Evolutionary conservation across 2,113 vertebrate genomes (phyloP).

Genomic region (Urocynchramus pylzowi): DNA sequence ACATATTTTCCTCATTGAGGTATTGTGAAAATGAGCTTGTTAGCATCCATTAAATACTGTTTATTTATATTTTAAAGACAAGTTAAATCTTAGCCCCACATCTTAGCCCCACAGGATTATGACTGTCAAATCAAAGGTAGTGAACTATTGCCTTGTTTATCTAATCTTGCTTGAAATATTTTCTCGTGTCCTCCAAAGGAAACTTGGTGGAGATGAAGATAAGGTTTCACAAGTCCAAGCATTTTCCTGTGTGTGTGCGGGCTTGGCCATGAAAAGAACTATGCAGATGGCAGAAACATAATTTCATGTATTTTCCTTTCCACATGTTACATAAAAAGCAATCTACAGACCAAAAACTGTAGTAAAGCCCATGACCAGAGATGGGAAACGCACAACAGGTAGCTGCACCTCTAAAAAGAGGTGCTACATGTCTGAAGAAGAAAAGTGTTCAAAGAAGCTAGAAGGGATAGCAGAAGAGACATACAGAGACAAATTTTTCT

Average conservation of each 20-base stretch:
- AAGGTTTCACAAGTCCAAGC: not conserved
- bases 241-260: not conserved
- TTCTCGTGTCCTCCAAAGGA: not conserved
- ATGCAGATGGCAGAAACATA: not conserved
- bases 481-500: not conserved
- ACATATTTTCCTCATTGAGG: not conserved
- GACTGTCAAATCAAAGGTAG: not conserved
- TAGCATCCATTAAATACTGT: not conserved
- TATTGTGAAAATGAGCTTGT: not conserved
- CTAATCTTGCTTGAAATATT: not conserved
- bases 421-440: not conserved
- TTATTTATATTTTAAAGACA: not conserved
- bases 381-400: not conserved
- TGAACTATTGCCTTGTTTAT: rapidly evolving
- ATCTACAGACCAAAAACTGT: not conserved
- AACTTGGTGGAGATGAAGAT: not conserved
- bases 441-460: not conserved
- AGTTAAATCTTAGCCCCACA: no score
- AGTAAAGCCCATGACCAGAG: not conserved
- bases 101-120: not conserved
- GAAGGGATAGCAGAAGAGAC: not conserved
- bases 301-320: not conserved
- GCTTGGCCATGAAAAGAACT: not conserved
- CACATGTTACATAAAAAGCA: not conserved
- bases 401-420: not conserved